Conservation (phyloP, 2,113 vertebrate genomes). For the Lepus americanus region DNA sequence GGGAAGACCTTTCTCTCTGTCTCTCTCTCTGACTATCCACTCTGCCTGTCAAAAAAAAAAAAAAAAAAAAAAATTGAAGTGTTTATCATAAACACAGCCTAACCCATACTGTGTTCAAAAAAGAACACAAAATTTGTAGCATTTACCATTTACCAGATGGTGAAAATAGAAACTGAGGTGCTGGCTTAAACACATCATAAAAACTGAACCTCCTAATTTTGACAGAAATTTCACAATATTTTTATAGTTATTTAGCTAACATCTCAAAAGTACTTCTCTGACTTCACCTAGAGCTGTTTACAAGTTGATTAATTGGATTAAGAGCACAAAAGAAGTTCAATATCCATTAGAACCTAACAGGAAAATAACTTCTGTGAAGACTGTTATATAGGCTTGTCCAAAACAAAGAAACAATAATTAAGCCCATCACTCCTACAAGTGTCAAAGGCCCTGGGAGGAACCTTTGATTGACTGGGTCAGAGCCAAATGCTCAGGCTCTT, state of each 20-base stretch:
- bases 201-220: not conserved
- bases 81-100: not conserved
- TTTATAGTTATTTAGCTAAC: not conserved
- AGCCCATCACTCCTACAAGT: not conserved
- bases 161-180: constrained; percentile 37
- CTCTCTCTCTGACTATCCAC: no score
- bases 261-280: not conserved
- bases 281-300: not conserved
- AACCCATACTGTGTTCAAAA: not conserved
- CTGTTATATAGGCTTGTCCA: not conserved
- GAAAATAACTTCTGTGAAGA: not conserved
- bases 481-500: not conserved
- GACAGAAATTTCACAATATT: not conserved
- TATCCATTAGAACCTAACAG: not conserved
- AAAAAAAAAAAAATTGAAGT: constrained; percentile 28
- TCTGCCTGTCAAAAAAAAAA: no score
- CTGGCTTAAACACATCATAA: constrained; percentile 25
- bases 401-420: not conserved
- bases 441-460: not conserved
- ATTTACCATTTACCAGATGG: not conserved
- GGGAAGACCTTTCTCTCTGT: no score
- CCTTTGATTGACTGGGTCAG: not conserved
- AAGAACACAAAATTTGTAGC: not conserved
- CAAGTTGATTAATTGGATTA: not conserved
- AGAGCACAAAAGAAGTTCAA: not conserved